Percentiles rank a stretch among this genome's conserved stretches.
These are phyloP conservation scores for Vidua chalybeata DNA, from an alignment of 2,113 vertebrate genomes.

Conservation along the genomic window DNA sequence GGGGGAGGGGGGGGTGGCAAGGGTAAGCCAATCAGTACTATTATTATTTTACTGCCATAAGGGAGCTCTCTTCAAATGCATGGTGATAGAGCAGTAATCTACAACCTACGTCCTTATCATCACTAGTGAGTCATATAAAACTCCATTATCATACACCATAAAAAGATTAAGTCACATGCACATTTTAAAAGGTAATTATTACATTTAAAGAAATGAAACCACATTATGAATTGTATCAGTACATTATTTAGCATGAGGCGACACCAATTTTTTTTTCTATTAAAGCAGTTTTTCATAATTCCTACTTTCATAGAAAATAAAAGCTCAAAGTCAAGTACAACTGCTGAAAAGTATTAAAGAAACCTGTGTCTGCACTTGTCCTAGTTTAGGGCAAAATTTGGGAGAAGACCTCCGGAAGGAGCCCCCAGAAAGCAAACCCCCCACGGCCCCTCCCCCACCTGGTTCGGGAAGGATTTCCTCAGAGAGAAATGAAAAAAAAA, in stretches of 20 bases:
- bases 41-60: slow-evolving; percentile 22
- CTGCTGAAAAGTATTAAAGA: slow-evolving; percentile 46
- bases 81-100: slow-evolving; percentile 28
- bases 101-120: slow-evolving; percentile 13
- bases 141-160: neutral
- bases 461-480: no score
- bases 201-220: slow-evolving; percentile 17
- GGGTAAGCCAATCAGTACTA: neutral
- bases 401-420: no score
- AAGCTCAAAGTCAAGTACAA: slow-evolving; percentile 23
- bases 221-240: neutral
- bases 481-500: no score
- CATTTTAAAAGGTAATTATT: slow-evolving; percentile 39
- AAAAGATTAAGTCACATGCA: slow-evolving; percentile 17
- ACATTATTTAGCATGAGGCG: neutral
- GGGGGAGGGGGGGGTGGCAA: neutral
- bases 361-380: neutral
- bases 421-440: no score
- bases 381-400: no score
- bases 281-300: slow-evolving; percentile 24
- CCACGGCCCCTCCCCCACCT: no score
- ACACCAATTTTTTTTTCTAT: slow-evolving; percentile 11
- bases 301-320: slow-evolving; percentile 40
- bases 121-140: slow-evolving; percentile 38
- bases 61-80: neutral